These are phyloP conservation scores for Tangachromis dhanisi DNA, from an alignment of 2,113 vertebrate genomes.

Conservation along the genomic window DNA sequence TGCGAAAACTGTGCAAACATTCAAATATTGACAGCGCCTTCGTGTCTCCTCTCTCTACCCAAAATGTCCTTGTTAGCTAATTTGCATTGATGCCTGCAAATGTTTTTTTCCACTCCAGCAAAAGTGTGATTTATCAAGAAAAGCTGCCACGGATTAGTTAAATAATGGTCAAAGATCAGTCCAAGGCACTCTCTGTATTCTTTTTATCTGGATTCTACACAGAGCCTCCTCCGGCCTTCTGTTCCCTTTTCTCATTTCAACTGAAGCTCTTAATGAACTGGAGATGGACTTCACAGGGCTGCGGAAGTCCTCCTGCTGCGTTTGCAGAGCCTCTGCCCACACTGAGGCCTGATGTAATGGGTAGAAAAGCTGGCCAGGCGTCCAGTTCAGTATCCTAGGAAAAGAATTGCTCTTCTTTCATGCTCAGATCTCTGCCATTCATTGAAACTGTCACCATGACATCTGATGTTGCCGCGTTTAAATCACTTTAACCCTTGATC, in stretches of 20 bases:
- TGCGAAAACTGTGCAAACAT: not conserved
- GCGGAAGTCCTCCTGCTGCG: slow-evolving; percentile 54
- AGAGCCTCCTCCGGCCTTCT: not conserved
- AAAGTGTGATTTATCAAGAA: not conserved
- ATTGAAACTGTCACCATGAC: slow-evolving; percentile 54
- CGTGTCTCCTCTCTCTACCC: not conserved
- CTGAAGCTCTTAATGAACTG: not conserved
- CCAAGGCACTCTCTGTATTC: not conserved
- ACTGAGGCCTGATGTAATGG: slow-evolving; percentile 25
- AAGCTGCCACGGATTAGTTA: not conserved
- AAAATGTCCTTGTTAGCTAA: not conserved
- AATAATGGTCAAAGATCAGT: not conserved
- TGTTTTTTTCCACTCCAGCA: not conserved
- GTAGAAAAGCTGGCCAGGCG: slow-evolving; percentile 40
- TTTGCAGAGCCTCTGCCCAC: slow-evolving; percentile 28
- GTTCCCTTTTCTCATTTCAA: not conserved
- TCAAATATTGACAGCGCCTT: slow-evolving; percentile 32
- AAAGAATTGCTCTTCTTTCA: slow-evolving; percentile 65
- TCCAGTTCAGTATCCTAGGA: slow-evolving; percentile 49
- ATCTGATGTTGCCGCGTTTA: slow-evolving; percentile 49
- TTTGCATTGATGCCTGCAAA: not conserved
- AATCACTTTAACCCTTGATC: slow-evolving; percentile 40
- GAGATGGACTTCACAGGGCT: slow-evolving; percentile 14
- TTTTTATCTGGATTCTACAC: not conserved
- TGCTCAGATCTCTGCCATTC: slow-evolving; percentile 20